Evolutionary conservation across 2,797 vertebrate species (phyloP).

Genomic region (Ibycter americanus): DNA sequence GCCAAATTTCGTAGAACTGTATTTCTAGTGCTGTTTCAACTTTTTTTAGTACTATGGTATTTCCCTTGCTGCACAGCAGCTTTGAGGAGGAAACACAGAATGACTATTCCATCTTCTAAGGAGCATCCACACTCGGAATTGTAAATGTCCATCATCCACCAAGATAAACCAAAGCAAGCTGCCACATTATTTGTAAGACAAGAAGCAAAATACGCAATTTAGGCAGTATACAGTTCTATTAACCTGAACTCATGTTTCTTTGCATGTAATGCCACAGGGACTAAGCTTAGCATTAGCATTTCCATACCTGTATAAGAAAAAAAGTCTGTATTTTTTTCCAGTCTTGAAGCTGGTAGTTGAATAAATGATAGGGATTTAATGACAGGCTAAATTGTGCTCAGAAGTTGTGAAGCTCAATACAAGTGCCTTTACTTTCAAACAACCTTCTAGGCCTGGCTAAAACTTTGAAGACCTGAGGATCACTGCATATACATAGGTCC

Average conservation of each 20-base stretch:
- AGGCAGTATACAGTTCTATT: not conserved
- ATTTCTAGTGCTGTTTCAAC: not conserved
- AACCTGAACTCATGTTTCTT: not conserved
- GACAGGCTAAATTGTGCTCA: not conserved
- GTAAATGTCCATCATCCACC: not conserved
- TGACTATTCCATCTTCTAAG: not conserved
- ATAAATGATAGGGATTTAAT: not conserved
- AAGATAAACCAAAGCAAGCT: not conserved
- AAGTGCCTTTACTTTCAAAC: not conserved
- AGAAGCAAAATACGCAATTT: not conserved
- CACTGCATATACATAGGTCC: not conserved
- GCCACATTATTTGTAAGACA: not conserved
- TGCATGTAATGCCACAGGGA: not conserved
- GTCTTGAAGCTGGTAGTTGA: not conserved
- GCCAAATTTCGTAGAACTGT: not conserved
- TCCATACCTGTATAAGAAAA: not conserved
- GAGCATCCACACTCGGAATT: not conserved
- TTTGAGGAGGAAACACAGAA: not conserved
- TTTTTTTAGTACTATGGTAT: not conserved
- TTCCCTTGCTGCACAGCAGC: not conserved
- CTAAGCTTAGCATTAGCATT: not conserved
- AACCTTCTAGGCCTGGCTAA: not conserved
- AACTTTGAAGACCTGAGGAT: not conserved
- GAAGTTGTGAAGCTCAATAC: not conserved
- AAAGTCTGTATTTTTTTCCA: not conserved